Percentiles rank a stretch among this genome's conserved stretches.
Evolutionary conservation across 2,113 vertebrate species (phyloP).

Genomic region (Ammospiza caudacuta): DNA sequence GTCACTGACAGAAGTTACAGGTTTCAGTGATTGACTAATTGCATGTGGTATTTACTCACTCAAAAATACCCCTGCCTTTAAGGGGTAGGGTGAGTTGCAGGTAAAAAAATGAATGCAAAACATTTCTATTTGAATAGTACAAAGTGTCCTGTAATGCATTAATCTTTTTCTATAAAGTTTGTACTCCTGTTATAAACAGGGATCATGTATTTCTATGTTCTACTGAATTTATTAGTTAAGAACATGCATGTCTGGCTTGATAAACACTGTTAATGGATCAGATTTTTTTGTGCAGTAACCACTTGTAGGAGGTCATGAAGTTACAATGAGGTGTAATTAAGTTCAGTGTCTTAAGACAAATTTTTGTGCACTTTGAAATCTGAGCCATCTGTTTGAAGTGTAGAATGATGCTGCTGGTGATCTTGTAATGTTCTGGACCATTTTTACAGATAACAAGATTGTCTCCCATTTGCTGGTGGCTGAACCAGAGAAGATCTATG

Average conservation of each 20-base stretch:
- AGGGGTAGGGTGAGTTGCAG: background rate
- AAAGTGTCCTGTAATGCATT: background rate
- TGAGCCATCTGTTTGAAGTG: background rate
- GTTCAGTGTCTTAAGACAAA: background rate
- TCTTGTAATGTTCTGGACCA: slow-evolving; percentile 64
- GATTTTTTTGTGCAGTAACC: background rate
- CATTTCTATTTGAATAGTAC: background rate
- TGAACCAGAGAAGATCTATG: slow-evolving; percentile 99
- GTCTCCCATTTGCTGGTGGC: slow-evolving; percentile 99
- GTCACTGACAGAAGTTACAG: background rate
- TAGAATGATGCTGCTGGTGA: slow-evolving; percentile 45
- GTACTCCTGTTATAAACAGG: background rate
- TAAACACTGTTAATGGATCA: background rate
- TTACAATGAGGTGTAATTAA: background rate
- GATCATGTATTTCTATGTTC: background rate
- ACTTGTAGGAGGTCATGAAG: background rate
- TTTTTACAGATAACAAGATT: slow-evolving; percentile 99
- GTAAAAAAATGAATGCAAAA: background rate
- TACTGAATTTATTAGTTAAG: background rate
- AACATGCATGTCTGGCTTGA: background rate
- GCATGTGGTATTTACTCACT: background rate
- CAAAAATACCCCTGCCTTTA: background rate
- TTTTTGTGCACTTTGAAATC: background rate
- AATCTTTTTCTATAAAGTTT: background rate
- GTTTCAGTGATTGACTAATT: background rate